phyloP scores from a whole-genome alignment of 2,113 vertebrate genomes.

The Scophthalmus maximus region DNA sequence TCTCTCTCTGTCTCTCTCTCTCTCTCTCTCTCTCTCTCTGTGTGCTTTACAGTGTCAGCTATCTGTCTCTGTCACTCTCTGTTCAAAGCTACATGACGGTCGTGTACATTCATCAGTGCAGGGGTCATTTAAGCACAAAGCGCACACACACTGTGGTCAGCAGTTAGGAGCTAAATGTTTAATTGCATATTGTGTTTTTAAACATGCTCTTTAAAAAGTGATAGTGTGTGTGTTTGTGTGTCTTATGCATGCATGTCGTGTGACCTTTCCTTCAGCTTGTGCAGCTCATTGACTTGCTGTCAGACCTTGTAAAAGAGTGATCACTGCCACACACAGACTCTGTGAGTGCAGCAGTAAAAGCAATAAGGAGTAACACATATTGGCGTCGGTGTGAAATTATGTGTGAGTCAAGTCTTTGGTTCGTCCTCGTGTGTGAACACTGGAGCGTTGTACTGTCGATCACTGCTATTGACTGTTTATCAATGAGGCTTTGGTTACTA shows the following conservation, averaged over 20 bases:
- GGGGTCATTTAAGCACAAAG: slow-evolving; percentile 17
- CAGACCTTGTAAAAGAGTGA: slow-evolving; percentile 55
- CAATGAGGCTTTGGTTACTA: slow-evolving; percentile 22
- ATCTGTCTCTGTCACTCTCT: slow-evolving; percentile 39
- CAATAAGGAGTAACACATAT: slow-evolving; percentile 31
- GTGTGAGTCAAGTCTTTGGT: not conserved
- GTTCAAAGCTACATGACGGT: slow-evolving; percentile 23
- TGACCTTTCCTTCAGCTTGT: slow-evolving; percentile 38
- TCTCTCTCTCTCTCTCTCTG: not conserved
- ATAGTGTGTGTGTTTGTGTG: not conserved
- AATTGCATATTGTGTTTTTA: not conserved
- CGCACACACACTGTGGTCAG: too few relatives aligned
- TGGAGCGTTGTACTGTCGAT: too few relatives aligned
- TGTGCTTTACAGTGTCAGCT: slow-evolving; percentile 8
- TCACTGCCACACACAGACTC: slow-evolving; percentile 35
- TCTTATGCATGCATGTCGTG: not conserved
- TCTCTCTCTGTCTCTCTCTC: not conserved
- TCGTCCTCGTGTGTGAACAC: not conserved
- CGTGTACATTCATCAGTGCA: slow-evolving; percentile 38
- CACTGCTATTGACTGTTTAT: slow-evolving; percentile 6
- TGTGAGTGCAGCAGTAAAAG: slow-evolving; percentile 2
- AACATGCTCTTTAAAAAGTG: not conserved
- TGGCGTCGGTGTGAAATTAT: slow-evolving; percentile 17
- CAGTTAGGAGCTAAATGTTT: too few relatives aligned
- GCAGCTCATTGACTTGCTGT: slow-evolving; percentile 54